Percentiles rank a stretch among this genome's conserved stretches.
Conservation (phyloP, 2,888 invertebrate genomes). For the Andrena fulva region DNA sequence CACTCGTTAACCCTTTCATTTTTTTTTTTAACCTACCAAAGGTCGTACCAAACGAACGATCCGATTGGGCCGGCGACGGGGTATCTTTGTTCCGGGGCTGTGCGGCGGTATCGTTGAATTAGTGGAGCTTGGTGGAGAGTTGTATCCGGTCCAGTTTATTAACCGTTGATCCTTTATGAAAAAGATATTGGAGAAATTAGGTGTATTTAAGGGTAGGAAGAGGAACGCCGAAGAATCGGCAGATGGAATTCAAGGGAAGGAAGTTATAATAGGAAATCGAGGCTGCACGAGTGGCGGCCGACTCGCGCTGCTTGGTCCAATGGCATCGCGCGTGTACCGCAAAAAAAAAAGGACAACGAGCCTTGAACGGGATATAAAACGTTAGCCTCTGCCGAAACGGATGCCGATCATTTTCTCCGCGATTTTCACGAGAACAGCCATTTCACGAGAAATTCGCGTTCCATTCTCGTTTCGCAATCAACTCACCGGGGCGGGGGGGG, state of each 20-base stretch:
- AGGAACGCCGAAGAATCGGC: not conserved
- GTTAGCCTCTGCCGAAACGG: constrained; percentile 17
- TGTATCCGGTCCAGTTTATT: too few species aligned
- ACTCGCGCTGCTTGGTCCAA: not conserved
- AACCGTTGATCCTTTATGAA: not conserved
- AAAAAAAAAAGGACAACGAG: not conserved
- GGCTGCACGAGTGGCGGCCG: not conserved
- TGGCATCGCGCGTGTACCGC: not conserved
- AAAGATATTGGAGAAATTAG: too few species aligned
- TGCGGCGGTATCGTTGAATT: not conserved
- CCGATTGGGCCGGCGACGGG: constrained; percentile 31
- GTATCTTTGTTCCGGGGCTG: not conserved
- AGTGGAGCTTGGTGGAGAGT: not conserved
- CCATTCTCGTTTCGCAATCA: constrained; percentile 57
- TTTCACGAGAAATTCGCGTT: constrained; percentile 40
- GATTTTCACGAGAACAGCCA: constrained; percentile 42
- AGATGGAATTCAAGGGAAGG: not conserved
- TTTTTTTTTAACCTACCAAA: constrained; percentile 6
- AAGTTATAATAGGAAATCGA: not conserved
- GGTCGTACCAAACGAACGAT: constrained; percentile 40
- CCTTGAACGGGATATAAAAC: constrained; percentile 11
- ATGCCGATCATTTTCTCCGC: constrained; percentile 50
- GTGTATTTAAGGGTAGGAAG: not conserved
- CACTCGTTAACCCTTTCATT: constrained; percentile 46
- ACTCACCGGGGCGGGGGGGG: constrained; percentile 31